A percentile compares a stretch with the other conserved stretches of the same genome.
phyloP scores from a whole-genome alignment of 2,113 vertebrate genomes.

The Lycaon pictus region DNA sequence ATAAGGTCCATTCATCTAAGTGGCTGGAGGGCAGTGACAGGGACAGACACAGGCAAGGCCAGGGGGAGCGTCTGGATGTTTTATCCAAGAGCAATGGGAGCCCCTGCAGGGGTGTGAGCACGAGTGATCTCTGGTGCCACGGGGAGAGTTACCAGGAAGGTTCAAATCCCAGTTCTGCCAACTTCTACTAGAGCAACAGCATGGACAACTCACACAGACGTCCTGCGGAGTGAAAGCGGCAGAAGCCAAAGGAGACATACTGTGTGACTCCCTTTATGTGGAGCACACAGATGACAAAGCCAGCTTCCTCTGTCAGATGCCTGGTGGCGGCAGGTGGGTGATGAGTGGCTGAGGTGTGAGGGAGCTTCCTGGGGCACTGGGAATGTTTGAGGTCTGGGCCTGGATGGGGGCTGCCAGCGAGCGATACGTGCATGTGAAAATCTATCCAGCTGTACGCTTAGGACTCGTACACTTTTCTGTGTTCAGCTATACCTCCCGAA shows the following conservation, averaged over 20 bases:
- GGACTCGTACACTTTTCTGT: neutral
- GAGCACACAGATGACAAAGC: neutral
- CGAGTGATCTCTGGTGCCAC: neutral
- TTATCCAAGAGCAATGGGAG: neutral
- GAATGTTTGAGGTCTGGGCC: neutral
- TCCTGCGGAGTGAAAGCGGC: neutral
- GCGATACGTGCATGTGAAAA: rapidly evolving
- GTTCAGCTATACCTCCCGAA: neutral
- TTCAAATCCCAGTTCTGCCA: neutral
- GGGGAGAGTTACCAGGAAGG: neutral
- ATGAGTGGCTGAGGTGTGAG: rapidly evolving
- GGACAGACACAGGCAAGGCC: neutral
- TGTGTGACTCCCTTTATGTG: rapidly evolving
- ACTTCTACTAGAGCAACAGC: neutral
- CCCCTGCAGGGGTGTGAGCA: neutral
- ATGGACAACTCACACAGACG: rapidly evolving
- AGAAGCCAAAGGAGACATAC: neutral
- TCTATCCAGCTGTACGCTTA: neutral
- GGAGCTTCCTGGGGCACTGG: neutral
- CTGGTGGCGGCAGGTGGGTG: neutral
- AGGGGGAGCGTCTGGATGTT: neutral
- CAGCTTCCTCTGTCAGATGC: neutral
- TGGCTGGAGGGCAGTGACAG: neutral
- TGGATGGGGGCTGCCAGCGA: rapidly evolving
- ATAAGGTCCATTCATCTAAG: neutral